These are phyloP conservation scores for Ictalurus punctatus DNA, from an alignment of 2,113 vertebrate genomes.

Conservation along the genomic window DNA sequence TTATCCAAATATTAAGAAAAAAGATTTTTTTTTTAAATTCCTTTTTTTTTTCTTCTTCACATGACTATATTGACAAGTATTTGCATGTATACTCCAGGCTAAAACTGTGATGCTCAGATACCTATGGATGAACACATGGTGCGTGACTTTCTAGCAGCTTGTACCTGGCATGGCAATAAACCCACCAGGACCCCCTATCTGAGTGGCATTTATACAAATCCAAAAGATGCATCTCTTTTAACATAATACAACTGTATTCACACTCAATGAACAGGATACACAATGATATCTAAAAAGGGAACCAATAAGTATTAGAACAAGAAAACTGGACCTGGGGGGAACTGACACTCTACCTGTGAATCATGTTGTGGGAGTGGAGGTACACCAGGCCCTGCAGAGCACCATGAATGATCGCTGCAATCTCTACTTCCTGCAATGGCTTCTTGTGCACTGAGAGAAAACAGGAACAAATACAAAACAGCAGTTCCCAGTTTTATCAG, in stretches of 20 bases:
- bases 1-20: too few relatives aligned
- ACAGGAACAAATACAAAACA: conserved; percentile 1
- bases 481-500: neutral
- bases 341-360: conserved; percentile 78
- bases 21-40: too few relatives aligned
- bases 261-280: neutral
- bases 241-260: neutral
- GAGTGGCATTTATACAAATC: too few relatives aligned
- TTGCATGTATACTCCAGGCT: too few relatives aligned
- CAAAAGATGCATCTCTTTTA: neutral
- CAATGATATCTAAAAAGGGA: neutral
- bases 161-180: neutral
- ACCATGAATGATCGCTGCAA: conserved; percentile 90
- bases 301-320: neutral
- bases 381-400: conserved; percentile 90
- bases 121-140: neutral
- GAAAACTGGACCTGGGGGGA: neutral
- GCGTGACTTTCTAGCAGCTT: neutral
- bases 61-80: too few relatives aligned
- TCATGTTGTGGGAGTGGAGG: conserved; percentile 94
- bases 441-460: conserved; percentile 85
- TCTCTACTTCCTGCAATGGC: conserved; percentile 91
- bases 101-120: too few relatives aligned
- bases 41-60: too few relatives aligned
- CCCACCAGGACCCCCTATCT: too few relatives aligned